Conservation (phyloP, 1,140 invertebrate genomes). For the Xylocopa sonorina region DNA sequence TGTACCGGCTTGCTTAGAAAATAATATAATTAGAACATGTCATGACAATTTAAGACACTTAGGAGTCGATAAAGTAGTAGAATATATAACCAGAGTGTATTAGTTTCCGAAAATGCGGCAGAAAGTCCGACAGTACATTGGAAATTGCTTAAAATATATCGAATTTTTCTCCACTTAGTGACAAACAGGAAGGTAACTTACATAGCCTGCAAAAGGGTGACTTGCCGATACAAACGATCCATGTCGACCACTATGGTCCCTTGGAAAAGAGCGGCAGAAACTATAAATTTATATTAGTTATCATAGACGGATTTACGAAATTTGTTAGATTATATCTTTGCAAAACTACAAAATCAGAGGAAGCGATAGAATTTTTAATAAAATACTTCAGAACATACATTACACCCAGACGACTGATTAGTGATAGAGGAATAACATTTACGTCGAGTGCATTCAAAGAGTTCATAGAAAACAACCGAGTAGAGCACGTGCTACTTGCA, state of each 20-base stretch:
- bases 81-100: too few species aligned
- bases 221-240: constrained; percentile 26
- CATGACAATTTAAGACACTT: too few species aligned
- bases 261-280: constrained; percentile 39
- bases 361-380: not conserved
- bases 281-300: constrained; percentile 36
- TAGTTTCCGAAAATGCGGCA: too few species aligned
- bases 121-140: too few species aligned
- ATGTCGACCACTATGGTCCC: constrained; percentile 61
- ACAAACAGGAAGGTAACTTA: constrained; percentile 1
- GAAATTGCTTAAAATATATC: not conserved
- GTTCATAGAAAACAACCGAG: constrained; percentile 32
- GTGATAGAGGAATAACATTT: constrained; percentile 51
- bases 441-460: constrained; percentile 27
- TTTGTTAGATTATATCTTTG: constrained; percentile 38
- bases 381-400: constrained; percentile 19
- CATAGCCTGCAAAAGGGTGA: constrained; percentile 30
- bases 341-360: constrained; percentile 11
- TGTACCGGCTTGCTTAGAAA: too few species aligned
- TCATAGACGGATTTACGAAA: constrained; percentile 51
- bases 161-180: not conserved
- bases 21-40: too few species aligned
- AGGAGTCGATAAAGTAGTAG: too few species aligned
- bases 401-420: constrained; percentile 33
- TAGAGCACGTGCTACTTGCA: constrained; percentile 51